Conservation (phyloP, 1,140 invertebrate species). For the Musca domestica region DNA sequence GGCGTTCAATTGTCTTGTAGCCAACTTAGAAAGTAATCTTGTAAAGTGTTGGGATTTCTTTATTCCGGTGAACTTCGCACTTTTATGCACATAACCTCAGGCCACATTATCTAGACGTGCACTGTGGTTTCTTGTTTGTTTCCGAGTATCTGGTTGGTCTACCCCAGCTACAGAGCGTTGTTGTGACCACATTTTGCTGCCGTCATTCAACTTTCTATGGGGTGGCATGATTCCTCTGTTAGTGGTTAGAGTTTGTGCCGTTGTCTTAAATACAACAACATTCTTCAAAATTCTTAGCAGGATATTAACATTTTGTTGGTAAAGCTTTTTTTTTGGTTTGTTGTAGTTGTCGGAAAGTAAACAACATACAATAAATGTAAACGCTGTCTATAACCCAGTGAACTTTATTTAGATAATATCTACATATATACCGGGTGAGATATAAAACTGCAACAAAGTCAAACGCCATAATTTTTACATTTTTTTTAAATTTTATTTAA, state of each 20-base stretch:
- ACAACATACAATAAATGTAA: no score
- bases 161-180: neutral
- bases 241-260: neutral
- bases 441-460: no score
- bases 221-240: neutral
- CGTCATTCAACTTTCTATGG: neutral
- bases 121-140: slow-evolving; percentile 6
- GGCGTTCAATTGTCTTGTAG: neutral
- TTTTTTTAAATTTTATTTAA: no score
- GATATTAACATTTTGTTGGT: no score
- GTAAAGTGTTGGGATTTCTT: slow-evolving; percentile 22
- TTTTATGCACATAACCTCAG: slow-evolving; percentile 19
- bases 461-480: no score
- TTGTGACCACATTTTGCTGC: neutral
- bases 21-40: neutral
- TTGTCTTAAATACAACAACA: neutral
- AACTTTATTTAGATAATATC: no score
- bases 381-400: no score
- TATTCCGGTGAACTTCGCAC: slow-evolving; percentile 20
- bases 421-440: no score
- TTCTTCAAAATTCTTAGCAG: slow-evolving; percentile 9
- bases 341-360: no score
- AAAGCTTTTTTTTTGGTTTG: no score
- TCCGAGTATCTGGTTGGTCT: no score
- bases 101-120: slow-evolving; percentile 18